phyloP scores from a whole-genome alignment of 1,140 invertebrate genomes.

The Delia radicum region DNA sequence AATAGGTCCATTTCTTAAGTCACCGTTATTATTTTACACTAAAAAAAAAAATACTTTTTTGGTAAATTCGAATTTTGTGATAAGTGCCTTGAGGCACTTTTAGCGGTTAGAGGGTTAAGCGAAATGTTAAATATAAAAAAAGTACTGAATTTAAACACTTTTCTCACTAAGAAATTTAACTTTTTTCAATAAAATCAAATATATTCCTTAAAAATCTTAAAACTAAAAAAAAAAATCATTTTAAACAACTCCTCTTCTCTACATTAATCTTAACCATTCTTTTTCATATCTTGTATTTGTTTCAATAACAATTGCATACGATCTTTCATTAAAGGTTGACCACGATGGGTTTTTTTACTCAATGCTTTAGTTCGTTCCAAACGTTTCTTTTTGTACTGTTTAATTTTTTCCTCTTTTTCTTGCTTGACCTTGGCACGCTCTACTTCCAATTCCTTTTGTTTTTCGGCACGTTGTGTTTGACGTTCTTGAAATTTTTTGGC shows the following conservation, averaged over 20 bases:
- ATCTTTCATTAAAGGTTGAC: slow-evolving; percentile 52
- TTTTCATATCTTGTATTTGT: slow-evolving; percentile 52
- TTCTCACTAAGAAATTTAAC: no score
- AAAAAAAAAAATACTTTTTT: no score
- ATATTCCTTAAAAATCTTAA: neutral
- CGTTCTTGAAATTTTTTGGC: slow-evolving; percentile 19
- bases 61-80: no score
- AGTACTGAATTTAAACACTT: no score
- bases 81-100: no score
- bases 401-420: slow-evolving; percentile 44
- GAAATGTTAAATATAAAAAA: no score
- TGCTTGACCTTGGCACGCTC: slow-evolving; percentile 21
- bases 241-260: neutral
- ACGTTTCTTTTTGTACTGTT: slow-evolving; percentile 46
- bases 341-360: slow-evolving; percentile 46
- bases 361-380: slow-evolving; percentile 47
- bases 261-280: neutral
- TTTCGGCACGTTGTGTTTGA: slow-evolving; percentile 6
- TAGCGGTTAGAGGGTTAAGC: no score
- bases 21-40: no score
- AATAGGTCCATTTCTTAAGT: no score
- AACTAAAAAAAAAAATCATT: neutral
- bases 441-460: slow-evolving; percentile 19
- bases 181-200: no score
- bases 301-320: slow-evolving; percentile 50